Conservation (phyloP, 23 tunicate species). For the Halocynthia roretzi region DNA sequence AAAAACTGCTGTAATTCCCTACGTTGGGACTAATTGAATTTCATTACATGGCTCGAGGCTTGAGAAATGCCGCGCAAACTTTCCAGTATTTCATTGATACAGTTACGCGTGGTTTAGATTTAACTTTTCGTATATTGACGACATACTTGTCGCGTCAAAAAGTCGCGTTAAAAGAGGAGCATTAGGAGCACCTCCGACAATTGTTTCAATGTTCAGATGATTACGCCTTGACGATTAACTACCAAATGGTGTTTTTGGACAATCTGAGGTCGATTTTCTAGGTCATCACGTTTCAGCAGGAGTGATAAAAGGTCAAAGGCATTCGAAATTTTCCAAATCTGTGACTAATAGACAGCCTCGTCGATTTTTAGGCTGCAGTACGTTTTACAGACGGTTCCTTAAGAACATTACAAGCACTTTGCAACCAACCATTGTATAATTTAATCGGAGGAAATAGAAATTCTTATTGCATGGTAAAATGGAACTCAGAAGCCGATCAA, state of each 20-base stretch:
- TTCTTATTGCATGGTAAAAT: background rate
- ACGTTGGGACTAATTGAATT: slow-evolving; percentile 2
- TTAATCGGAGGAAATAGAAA: slow-evolving; percentile 1
- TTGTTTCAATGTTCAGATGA: no score
- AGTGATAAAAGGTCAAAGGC: background rate
- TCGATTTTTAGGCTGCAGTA: background rate
- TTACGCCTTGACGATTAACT: background rate
- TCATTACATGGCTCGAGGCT: background rate
- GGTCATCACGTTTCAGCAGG: background rate
- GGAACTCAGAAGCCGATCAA: background rate
- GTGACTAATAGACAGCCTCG: slow-evolving; percentile 6
- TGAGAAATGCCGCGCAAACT: background rate
- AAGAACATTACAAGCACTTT: background rate
- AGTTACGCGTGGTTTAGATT: no score
- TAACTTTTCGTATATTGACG: no score
- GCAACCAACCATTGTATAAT: background rate
- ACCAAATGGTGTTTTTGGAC: slow-evolving; percentile 13
- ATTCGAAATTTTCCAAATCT: slow-evolving; percentile 1
- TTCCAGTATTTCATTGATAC: no score
- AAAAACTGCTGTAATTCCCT: slow-evolving; percentile 1
- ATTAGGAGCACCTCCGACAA: no score
- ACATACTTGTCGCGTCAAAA: no score
- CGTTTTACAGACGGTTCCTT: background rate
- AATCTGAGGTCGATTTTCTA: background rate
- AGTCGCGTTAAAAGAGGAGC: no score